Base-by-base conservation (phyloP, 2,113 vertebrate genomes). In the Poeciliopsis retropinna region DNA sequence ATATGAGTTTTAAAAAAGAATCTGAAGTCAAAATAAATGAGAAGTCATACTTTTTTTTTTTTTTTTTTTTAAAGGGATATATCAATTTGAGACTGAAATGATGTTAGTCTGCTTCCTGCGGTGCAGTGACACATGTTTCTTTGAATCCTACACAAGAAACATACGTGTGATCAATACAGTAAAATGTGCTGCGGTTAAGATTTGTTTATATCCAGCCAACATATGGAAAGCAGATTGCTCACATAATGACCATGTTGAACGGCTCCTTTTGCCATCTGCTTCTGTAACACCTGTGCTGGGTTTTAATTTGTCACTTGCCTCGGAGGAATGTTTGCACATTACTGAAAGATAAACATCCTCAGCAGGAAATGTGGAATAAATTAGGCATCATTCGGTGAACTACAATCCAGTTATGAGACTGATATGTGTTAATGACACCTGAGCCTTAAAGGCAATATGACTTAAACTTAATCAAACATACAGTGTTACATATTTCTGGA, bases 231-330 rank as follows among this genome's bases (percentile, higher is more conserved):
- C 39, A 79, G 67, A 88, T 17, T 74, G 32, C 25, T 39, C 10
- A n/a, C 32, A 44, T 27, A 12, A 31, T 70, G 79, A 73, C 75
- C 64, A 72, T 72, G 79, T 12, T 81, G 61, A 75, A 41, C 60
- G 60, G 67, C 61, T 64, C 44, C 64, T 41, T 75, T 67, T 60
- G 34, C 65, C 39, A 9, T 80, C 79, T 86, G 76, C 70, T 69
- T 47, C 64, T 72, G 11, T 4, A 41, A 72, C 75, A 79, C 54
- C 75, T 60, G 67, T 28, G 32, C n/a, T 47, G 68, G 27, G 28
- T 54, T 73, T 57, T 51, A 62, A 70, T 27, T 67, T 63, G 77
- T 32, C 68, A 67, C n/a, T 65, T 64, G 37, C 28, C 31, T 73
- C 60, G 60, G 25, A 62, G 63, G 39, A 19, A 11, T 62, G 64